Evolutionary conservation across 2,888 invertebrate genomes (phyloP), one percentile per base, ranked within the genome.

Genomic region (Esperia sulphurella): DNA sequence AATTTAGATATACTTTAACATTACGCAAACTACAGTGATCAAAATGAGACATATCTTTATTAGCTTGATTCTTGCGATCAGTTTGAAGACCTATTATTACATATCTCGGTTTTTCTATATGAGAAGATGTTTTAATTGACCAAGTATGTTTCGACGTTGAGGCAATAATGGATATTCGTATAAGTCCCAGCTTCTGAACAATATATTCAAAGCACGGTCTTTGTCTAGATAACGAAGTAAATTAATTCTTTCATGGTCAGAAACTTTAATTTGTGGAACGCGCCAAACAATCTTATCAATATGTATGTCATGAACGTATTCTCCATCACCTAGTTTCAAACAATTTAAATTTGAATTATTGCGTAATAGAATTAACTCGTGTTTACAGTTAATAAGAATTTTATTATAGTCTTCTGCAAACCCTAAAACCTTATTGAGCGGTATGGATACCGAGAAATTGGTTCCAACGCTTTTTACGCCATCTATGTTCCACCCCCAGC

Each of bases 81-180:
- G 52, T 49, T 65, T 82, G 79, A 41, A 79, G 66, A 9, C 63
- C 75, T 14, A 79, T 38, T 40, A 81, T 68, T 13, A 80, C 51
- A 54, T 57, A 81, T 44, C 75, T 51, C 1, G 77, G 77, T 58
- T 73, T 75, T 59, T 79, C 77, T 38, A 76, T 8, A n/a, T n/a
- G n/a, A n/a, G n/a, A n/a, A n/a, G n/a, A n/a, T n/a, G n/a, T n/a
- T n/a, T n/a, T n/a, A n/a, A 72, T 54, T 8, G 63, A 52, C 76
- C 75, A 73, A 13, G 62, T 53, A 50, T 71, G 61, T 53, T 71
- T 63, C 43, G 49, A 0, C 8, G 30, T 30, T 30, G 30, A 7
- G 30, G 30, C 6, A 30, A 8, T 30, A 30, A 30, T 7, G 75
- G 76, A 66, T 61, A 75, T 55, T 74, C 71, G 53, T 72, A 71